These are phyloP conservation scores for Girardia tigrina DNA, from an alignment of 2,888 invertebrate species.

Conservation along the genomic window DNA sequence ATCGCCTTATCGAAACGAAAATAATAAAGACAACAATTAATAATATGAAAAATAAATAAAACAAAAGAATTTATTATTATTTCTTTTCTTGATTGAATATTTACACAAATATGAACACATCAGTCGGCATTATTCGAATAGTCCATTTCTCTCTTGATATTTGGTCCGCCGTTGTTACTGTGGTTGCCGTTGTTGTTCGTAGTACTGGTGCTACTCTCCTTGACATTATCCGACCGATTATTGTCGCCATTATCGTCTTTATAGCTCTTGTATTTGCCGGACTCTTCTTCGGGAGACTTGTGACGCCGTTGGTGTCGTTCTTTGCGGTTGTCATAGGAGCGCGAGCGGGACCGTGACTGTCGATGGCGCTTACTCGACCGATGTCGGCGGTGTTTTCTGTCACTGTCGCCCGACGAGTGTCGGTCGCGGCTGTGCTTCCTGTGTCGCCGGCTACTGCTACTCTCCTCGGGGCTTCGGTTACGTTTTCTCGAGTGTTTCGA, in stretches of 20 bases:
- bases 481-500: neutral
- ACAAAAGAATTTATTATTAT: too few species aligned
- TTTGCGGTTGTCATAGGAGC: neutral
- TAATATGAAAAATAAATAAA: too few species aligned
- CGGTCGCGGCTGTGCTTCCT: conserved; percentile 19
- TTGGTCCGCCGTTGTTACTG: neutral
- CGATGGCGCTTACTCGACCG: neutral
- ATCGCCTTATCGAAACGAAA: too few species aligned
- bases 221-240: neutral
- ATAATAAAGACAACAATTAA: too few species aligned
- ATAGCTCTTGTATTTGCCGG: conserved; percentile 4
- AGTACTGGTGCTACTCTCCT: neutral
- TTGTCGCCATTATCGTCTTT: neutral
- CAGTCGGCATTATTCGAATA: neutral
- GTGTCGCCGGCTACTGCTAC: neutral
- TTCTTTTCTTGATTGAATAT: too few species aligned
- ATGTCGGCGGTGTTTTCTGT: neutral
- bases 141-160: neutral
- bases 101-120: too few species aligned
- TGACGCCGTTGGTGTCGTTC: neutral
- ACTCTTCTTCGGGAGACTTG: conserved; percentile 7
- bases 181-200: neutral
- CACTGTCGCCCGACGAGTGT: neutral
- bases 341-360: neutral
- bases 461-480: neutral